Base-by-base conservation (phyloP, 2,797 vertebrate species). In the Glyptemys insculpta region DNA sequence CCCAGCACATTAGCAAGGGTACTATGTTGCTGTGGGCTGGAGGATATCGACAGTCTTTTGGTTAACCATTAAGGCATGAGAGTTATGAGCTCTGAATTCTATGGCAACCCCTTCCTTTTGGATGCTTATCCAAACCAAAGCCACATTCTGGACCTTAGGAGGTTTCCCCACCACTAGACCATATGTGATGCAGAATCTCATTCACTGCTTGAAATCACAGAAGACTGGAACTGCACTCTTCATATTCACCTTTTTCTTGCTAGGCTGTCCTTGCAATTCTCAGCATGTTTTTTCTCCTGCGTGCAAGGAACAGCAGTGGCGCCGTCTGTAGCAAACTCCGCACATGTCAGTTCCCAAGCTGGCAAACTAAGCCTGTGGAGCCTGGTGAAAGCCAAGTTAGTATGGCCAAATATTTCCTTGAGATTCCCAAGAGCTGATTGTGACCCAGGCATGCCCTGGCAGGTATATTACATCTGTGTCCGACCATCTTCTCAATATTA, bases 191-290 rank as follows among this genome's bases (percentile, higher is more conserved):
- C 90, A 44, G 78, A 96, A 95, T 93, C 93, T 6, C 89, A 91
- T 81, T 79, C 47, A 25, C 68, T 85, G 90, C 72, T 83, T 90
- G 83, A 95, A 96, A 97, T 68, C 79, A 91, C 74, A 44, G 74
- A 27, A 82, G 52, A 34, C 91, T 85, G 62, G 72, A 91, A 96
- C 91, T 29, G 91, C n/a, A 85, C 90, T 94, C 94, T 76, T 94
- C 50, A 85, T 88, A 94, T 91, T 94, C 93, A 96, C 92, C 90
- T 96, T 94, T 96, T 97, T 94, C 97, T 96, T 95, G 92, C 92
- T 90, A 94, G 93, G 81, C 91, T 96, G 93, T 96, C 89, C 96
- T 93, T 95, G 94, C 97, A 96, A 87, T 87, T 96, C 96, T 96
- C 96, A 96, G 94, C 96, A 96, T 94, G 93, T 31, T 94, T 96